phyloP scores from a whole-genome alignment of 1,140 invertebrate genomes.

The Polypedilum vanderplanki region DNA sequence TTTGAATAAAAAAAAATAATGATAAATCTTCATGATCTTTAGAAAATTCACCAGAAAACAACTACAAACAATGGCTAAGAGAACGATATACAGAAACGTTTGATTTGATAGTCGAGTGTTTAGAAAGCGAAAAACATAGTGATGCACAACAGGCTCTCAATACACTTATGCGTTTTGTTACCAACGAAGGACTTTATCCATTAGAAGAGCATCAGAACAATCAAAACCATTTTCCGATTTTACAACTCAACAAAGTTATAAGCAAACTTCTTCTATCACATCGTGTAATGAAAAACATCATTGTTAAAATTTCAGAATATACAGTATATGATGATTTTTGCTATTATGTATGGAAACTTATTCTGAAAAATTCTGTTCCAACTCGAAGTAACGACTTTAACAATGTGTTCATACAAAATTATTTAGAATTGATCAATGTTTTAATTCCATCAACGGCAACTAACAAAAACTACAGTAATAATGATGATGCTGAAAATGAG shows the following conservation, averaged over 20 bases:
- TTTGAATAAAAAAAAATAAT: background rate
- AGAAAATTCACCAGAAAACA: constrained; percentile 51
- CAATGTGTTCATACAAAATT: constrained; percentile 60
- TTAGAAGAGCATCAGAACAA: constrained; percentile 44
- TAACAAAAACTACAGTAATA: constrained; percentile 35
- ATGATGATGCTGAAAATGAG: constrained; percentile 41
- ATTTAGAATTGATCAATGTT: constrained; percentile 59
- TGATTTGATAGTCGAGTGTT: constrained; percentile 47
- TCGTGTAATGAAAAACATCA: constrained; percentile 46
- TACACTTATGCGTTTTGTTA: constrained; percentile 58
- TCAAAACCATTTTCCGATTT: constrained; percentile 43
- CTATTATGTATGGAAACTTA: constrained; percentile 51
- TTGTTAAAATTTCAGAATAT: constrained; percentile 57
- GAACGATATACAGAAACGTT: constrained; percentile 55
- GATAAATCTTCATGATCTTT: constrained; percentile 26
- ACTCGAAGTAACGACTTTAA: constrained; percentile 48
- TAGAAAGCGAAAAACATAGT: constrained; percentile 46
- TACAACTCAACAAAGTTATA: constrained; percentile 48
- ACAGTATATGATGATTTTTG: constrained; percentile 56
- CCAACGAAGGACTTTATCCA: constrained; percentile 56
- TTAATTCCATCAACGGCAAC: constrained; percentile 43
- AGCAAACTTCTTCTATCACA: constrained; percentile 50
- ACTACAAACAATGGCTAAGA: constrained; percentile 53
- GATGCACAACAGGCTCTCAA: constrained; percentile 56
- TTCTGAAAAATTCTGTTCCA: constrained; percentile 48